Base-by-base conservation (phyloP, 2,888 invertebrate genomes). In the Xestobium rufovillosum region DNA sequence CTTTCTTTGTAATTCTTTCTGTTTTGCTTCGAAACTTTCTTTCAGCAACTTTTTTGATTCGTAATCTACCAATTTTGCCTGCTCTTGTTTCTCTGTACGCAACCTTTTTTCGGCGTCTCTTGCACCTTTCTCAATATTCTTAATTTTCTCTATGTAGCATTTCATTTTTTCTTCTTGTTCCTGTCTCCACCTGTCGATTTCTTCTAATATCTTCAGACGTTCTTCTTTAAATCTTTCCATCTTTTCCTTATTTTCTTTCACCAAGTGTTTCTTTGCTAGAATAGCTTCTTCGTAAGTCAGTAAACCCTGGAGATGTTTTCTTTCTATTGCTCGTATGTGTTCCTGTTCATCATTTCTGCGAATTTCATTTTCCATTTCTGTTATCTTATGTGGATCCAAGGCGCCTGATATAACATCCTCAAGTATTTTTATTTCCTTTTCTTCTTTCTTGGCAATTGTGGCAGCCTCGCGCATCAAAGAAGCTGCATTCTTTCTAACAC, bases 261-360 rank as follows among this genome's bases (percentile, higher is more conserved):
- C 34, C 1, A 70, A 35, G 45, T 68, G 71, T 44, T 68, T 65
- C 56, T 72, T 76, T 0, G 77, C 72, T 31, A 77, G 51, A 13
- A 72, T 58, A 4, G 76, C 73, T 56, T 77, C 75, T 61, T 78
- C 76, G 32, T 70, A 64, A 6, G 73, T 71, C 36, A 77, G 62
- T 49, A 72, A 66, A 1, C 75, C 76, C 50, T 70, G 57, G 26
- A 77, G 55, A 59, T 76, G 76, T 56, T 76, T 76, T 46, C 60
- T 68, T 63, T 76, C 72, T 42, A 76, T 73, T 27, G 71, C 68
- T 37, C 70, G 60, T 16, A 75, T 44, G 32, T 70, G 57, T 50
- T 71, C 64, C 50, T 67, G 66, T 55, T 73, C 69, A 31, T 56
- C 63, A 48, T 68, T 63, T 53, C 67, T 60, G 28, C 71, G 66